A percentile compares a stretch with the other conserved stretches of the same genome.
Conservation (phyloP, 2,797 vertebrate species). For the Falco peregrinus region DNA sequence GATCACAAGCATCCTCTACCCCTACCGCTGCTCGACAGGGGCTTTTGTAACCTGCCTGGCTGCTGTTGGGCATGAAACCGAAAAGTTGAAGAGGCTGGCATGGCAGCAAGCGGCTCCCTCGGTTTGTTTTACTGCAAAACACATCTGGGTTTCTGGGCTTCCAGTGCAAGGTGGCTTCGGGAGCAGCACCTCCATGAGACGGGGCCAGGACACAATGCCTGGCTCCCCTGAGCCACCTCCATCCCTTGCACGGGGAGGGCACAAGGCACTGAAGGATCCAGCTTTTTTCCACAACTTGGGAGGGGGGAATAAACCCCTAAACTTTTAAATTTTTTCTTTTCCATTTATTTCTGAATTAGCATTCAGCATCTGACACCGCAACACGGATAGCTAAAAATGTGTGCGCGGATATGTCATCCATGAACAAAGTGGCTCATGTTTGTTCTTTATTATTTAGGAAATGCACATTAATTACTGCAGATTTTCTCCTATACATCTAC, state of each 20-base stretch:
- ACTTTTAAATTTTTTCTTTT: constrained; percentile 20
- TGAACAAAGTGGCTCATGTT: constrained; percentile 73
- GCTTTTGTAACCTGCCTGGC: background rate
- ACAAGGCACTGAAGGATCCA: background rate
- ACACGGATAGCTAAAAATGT: constrained; percentile 51
- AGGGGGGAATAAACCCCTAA: background rate
- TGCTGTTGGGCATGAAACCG: background rate
- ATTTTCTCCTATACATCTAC: constrained; percentile 71
- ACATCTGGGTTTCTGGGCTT: background rate
- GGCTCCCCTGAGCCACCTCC: background rate
- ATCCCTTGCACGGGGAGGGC: background rate
- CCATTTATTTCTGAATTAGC: constrained; percentile 40
- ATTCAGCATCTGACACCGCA: background rate
- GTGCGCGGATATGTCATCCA: constrained; percentile 43
- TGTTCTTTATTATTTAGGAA: constrained; percentile 76
- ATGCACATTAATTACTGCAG: constrained; percentile 76
- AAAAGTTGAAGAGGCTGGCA: background rate
- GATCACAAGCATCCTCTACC: background rate
- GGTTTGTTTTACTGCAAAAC: background rate
- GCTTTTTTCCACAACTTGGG: background rate
- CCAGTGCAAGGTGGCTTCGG: background rate
- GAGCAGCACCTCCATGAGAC: background rate
- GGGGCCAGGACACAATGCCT: accelerated
- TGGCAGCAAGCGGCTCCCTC: background rate
- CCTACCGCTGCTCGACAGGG: background rate